A percentile compares a stretch with the other conserved stretches of the same genome.
phyloP scores from a whole-genome alignment of 2,797 vertebrate species.

The Lithobates sylvaticus region DNA sequence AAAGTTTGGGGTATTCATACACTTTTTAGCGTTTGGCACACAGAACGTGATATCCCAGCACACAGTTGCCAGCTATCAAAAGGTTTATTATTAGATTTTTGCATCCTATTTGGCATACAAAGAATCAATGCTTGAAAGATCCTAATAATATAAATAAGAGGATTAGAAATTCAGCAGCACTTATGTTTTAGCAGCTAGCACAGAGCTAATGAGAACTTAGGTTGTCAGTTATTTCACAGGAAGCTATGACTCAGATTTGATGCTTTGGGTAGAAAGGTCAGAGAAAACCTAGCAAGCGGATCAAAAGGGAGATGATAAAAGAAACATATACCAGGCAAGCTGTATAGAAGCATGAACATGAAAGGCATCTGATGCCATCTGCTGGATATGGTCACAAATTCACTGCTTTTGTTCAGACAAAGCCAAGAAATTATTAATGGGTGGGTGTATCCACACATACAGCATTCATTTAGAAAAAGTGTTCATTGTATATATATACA shows the following conservation, averaged over 20 bases:
- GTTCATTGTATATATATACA: not conserved
- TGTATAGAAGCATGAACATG: not conserved
- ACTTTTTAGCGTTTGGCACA: too few species aligned
- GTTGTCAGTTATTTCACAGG: not conserved
- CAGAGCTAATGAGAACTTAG: slow-evolving; percentile 16
- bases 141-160: not conserved
- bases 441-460: too few species aligned
- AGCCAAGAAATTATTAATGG: not conserved
- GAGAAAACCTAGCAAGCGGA: slow-evolving; percentile 12
- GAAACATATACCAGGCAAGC: not conserved
- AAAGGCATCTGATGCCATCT: slow-evolving; percentile 46
- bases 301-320: slow-evolving; percentile 14
- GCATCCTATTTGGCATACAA: not conserved
- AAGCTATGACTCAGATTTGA: slow-evolving; percentile 35
- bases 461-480: not conserved
- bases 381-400: slow-evolving; percentile 11
- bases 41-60: too few species aligned
- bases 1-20: too few species aligned
- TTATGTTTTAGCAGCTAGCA: slow-evolving; percentile 1
- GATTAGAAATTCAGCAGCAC: not conserved
- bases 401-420: not conserved
- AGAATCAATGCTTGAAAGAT: not conserved
- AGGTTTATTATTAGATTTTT: too few species aligned
- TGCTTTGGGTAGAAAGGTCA: slow-evolving; percentile 8
- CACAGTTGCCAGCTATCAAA: too few species aligned